Conservation (phyloP, 2,888 invertebrate genomes). For the Ecliptopera silaceata region DNA sequence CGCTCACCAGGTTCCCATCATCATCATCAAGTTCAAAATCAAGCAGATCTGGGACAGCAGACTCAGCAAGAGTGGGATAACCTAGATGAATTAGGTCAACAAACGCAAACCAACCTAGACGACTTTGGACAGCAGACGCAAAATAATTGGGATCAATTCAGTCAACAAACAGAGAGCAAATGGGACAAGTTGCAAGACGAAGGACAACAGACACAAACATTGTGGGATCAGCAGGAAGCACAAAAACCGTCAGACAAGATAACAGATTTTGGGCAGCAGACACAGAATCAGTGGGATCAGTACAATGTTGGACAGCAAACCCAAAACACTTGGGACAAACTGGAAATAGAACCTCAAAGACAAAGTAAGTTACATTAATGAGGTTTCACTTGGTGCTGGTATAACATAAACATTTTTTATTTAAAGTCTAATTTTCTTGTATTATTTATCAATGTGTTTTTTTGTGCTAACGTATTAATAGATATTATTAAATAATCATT, state of each 20-base stretch:
- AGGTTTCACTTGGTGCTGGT: conserved; percentile 22
- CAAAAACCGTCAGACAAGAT: conserved; percentile 40
- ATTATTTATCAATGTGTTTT: conserved; percentile 9
- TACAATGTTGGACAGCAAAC: conserved; percentile 37
- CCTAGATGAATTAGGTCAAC: conserved; percentile 43
- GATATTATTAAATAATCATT: not conserved
- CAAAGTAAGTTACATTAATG: conserved; percentile 35
- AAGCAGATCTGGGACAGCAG: conserved; percentile 42
- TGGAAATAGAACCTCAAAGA: conserved; percentile 47
- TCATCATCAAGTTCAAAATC: conserved; percentile 27
- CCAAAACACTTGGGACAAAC: conserved; percentile 38
- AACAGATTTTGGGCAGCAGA: conserved; percentile 47
- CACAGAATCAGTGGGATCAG: conserved; percentile 44
- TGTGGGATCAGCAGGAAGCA: conserved; percentile 47
- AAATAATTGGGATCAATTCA: conserved; percentile 24
- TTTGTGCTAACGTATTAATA: conserved; percentile 19
- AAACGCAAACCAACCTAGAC: conserved; percentile 42
- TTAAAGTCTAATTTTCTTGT: conserved; percentile 10
- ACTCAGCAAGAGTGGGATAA: conserved; percentile 40
- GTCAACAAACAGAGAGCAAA: conserved; percentile 44
- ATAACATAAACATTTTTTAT: not conserved
- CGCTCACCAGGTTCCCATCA: conserved; percentile 55
- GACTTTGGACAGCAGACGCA: conserved; percentile 51
- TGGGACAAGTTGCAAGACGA: conserved; percentile 42
- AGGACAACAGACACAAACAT: conserved; percentile 47